Evolutionary conservation across 2,113 vertebrate genomes (phyloP), one percentile per base, ranked within the genome.

Genomic region (Gadus chalcogrammus): DNA sequence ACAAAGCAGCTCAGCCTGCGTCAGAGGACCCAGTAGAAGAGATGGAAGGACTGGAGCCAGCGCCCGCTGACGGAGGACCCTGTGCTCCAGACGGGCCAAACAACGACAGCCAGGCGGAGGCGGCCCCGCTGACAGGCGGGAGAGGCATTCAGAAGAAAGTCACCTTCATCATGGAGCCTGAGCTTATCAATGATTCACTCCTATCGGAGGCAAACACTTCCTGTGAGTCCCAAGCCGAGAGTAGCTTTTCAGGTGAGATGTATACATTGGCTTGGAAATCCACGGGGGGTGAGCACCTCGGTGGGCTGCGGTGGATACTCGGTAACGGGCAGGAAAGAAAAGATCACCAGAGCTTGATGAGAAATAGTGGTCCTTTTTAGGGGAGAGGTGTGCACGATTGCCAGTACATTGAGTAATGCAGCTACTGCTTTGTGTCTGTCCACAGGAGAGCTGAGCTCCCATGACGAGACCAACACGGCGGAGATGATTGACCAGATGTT

Each of bases 401-500:
- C 42, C 8, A 48, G 42, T 48, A 4, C 38, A 5, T 60, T 48
- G 38, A n/a, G 2, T n/a, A 70, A 18, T n/a, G 18, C 71, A 9
- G 68, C 9, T 4, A 61, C n/a, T 61, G 59, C 15, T 61, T 7
- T 61, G 59, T 62, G 60, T 61, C 12, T 67, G 6, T 7, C 24
- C 72, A 88, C 87, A 79, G 48, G 24, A n/a, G 83, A 79, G 5
- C 18, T 71, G 20, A 78, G 52, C 74, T 87, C 80, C 18, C 79
- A 71, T 0, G 85, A 85, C 0, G 84, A 87, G 42, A 76, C 89
- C 62, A 90, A 84, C 80, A 90, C 88, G 0, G 85, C 89, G 6
- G 88, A 86, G 22, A 69, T 90, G 0, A 92, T 92, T 0, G 90
- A 93, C 72, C 82, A 83, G 68, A 89, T 93, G 85, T 94, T 93